Percentiles rank a stretch among this genome's conserved stretches.
Evolutionary conservation across 2,888 invertebrate species (phyloP).

Genomic region (Ptychoptera contaminata): DNA sequence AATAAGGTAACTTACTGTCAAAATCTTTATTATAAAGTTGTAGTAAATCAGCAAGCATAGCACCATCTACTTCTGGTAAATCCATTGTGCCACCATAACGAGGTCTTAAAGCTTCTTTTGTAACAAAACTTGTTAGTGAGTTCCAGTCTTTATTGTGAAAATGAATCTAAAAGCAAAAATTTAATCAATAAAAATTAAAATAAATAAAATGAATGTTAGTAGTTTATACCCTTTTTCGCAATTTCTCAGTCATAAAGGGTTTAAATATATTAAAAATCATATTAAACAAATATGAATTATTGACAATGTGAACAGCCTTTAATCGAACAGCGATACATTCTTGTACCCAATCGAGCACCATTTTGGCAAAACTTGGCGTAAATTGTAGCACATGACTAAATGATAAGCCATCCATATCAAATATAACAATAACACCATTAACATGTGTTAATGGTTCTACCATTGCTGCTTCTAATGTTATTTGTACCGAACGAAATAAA

Average conservation of each 20-base stretch:
- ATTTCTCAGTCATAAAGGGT: conserved; percentile 72
- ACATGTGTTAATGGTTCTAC: conserved; percentile 66
- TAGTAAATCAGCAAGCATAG: conserved; percentile 49
- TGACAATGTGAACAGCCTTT: conserved; percentile 75
- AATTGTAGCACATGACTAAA: conserved; percentile 59
- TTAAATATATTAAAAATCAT: conserved; percentile 75
- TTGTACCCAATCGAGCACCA: conserved; percentile 58
- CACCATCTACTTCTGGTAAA: conserved; percentile 44
- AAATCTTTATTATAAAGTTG: conserved; percentile 49
- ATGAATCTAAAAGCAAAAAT: conserved; percentile 33
- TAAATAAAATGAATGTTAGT: conserved; percentile 17
- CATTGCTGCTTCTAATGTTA: conserved; percentile 57
- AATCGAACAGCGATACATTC: conserved; percentile 70
- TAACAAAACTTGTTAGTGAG: conserved; percentile 41
- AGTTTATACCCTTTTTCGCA: conserved; percentile 59
- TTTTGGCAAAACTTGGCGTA: conserved; percentile 59
- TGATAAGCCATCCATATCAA: conserved; percentile 61
- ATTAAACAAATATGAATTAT: conserved; percentile 75
- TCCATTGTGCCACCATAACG: conserved; percentile 52
- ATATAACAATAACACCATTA: conserved; percentile 52
- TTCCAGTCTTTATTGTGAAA: conserved; percentile 57
- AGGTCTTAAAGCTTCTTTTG: conserved; percentile 40
- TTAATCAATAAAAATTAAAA: conserved; percentile 1
- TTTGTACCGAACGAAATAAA: conserved; percentile 51
- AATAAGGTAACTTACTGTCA: conserved; percentile 21